These are phyloP conservation scores for Xenotilapia caudafasciata DNA, from an alignment of 2,113 vertebrate genomes.

Conservation along the genomic window DNA sequence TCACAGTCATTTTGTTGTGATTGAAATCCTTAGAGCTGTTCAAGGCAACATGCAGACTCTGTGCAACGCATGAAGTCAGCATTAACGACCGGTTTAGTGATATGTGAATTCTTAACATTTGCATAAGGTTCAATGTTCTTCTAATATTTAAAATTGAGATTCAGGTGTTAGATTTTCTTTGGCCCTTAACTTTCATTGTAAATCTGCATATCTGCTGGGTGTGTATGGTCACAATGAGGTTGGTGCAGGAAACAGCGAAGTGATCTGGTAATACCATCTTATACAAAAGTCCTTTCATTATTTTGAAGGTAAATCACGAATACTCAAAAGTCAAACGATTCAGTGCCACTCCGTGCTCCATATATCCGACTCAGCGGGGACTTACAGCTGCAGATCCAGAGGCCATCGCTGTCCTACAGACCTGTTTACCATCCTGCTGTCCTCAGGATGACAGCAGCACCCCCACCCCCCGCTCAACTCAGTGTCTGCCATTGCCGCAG, in stretches of 20 bases:
- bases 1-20: background rate
- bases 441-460: background rate
- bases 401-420: constrained; percentile 43
- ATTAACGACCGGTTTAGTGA: background rate
- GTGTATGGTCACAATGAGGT: background rate
- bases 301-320: background rate
- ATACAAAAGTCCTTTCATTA: background rate
- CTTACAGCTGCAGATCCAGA: constrained; percentile 19
- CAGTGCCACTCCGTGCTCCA: constrained; percentile 15
- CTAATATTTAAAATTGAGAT: background rate
- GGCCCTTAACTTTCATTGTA: background rate
- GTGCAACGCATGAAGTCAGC: background rate
- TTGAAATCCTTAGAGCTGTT: background rate
- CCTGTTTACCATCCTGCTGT: constrained; percentile 26
- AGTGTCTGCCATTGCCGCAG: constrained; percentile 39
- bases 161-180: background rate
- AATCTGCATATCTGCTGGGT: background rate
- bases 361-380: constrained; percentile 15
- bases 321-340: background rate
- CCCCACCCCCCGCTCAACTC: background rate
- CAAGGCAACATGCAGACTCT: background rate
- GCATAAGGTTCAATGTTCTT: background rate
- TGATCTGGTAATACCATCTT: background rate
- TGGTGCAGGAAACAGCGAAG: background rate
- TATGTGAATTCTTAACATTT: background rate